phyloP scores from a whole-genome alignment of 2,113 vertebrate species.

The Anseranas semipalmata region DNA sequence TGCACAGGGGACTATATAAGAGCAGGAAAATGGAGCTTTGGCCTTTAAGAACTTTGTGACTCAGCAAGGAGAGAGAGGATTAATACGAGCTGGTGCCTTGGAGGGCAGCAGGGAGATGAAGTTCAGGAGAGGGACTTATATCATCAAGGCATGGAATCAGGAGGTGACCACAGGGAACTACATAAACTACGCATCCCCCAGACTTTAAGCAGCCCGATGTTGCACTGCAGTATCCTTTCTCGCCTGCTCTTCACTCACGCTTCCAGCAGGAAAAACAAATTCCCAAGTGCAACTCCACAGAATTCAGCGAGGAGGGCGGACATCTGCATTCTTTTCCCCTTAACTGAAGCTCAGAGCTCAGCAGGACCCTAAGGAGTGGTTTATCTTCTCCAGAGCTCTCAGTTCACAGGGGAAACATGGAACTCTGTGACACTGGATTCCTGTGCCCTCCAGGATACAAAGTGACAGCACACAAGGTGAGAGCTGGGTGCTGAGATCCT shows the following conservation, averaged over 20 bases:
- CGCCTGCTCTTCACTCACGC: neutral
- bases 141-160: neutral
- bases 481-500: neutral
- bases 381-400: neutral
- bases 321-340: neutral
- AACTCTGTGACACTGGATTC: neutral
- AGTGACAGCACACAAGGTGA: neutral
- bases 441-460: neutral
- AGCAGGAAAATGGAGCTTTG: neutral
- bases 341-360: neutral
- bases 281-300: neutral
- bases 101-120: slow-evolving; percentile 27
- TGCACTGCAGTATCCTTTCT: neutral
- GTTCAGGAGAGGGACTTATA: neutral
- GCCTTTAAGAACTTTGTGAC: slow-evolving; percentile 8
- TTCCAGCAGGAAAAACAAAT: neutral
- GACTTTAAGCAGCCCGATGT: neutral
- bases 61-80: slow-evolving; percentile 43
- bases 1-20: neutral
- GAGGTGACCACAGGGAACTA: neutral
- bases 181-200: neutral
- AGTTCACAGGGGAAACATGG: neutral
- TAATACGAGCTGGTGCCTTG: slow-evolving; percentile 22
- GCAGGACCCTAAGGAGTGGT: neutral
- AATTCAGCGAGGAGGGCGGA: neutral